A percentile compares a stretch with the other conserved stretches of the same genome.
These are phyloP conservation scores for Stomorhina lunata DNA, from an alignment of 2,888 invertebrate species.

Conservation along the genomic window DNA sequence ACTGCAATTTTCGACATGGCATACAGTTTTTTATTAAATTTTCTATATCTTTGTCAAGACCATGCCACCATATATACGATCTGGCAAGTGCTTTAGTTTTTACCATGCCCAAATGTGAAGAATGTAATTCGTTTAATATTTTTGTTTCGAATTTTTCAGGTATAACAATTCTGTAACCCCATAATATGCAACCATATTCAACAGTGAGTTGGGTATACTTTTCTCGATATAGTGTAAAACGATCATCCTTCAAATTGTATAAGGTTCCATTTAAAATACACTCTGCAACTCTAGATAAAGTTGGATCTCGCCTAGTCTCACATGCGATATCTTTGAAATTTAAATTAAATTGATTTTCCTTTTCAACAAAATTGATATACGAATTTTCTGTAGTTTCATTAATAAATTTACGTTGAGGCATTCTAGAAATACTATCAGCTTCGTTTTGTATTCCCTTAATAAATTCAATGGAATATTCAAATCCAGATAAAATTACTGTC, in stretches of 20 bases:
- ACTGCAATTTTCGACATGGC: constrained; percentile 55
- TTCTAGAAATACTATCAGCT: constrained; percentile 27
- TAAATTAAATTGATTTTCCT: neutral
- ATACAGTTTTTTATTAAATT: constrained; percentile 48
- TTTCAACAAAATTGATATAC: too few relatives aligned
- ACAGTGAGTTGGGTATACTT: too few relatives aligned
- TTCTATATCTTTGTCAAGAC: constrained; percentile 44
- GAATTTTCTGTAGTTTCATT: neutral
- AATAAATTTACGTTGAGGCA: constrained; percentile 3
- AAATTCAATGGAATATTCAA: constrained; percentile 12
- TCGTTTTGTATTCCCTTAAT: constrained; percentile 6
- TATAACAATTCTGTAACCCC: too few relatives aligned
- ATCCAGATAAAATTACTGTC: constrained; percentile 26
- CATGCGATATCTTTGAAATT: constrained; percentile 50
- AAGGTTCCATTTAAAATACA: constrained; percentile 1
- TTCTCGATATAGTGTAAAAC: too few relatives aligned
- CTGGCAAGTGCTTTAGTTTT: constrained; percentile 54
- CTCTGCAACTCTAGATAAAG: constrained; percentile 66
- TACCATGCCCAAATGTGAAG: constrained; percentile 33
- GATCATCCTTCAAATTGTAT: neutral
- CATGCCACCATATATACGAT: constrained; percentile 65
- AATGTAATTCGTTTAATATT: neutral
- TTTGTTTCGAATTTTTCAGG: too few relatives aligned
- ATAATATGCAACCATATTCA: too few relatives aligned
- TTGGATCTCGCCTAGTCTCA: constrained; percentile 26